Percentiles rank a stretch among this genome's conserved stretches.
Evolutionary conservation across 2,113 vertebrate genomes (phyloP).

Genomic region (Tachysurus fulvidraco): DNA sequence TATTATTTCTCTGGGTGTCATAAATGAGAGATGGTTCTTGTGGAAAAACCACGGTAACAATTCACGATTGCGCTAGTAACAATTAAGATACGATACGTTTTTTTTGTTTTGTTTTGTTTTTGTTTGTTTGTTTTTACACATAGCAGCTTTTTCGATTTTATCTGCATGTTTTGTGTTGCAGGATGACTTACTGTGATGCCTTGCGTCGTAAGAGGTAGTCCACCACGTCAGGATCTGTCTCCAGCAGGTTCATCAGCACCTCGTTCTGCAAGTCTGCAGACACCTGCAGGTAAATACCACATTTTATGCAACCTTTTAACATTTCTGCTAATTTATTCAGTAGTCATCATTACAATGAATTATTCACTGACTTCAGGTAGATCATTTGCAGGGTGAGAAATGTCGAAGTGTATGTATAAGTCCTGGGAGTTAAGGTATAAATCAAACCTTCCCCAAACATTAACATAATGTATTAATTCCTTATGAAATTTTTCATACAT

Average conservation of each 20-base stretch:
- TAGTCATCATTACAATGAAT: not conserved
- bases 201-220: conserved; percentile 93
- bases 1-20: not conserved
- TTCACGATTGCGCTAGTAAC: too few relatives aligned
- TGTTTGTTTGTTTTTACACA: not conserved
- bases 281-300: conserved; percentile 72
- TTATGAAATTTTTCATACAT: not conserved
- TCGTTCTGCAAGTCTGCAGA: conserved; percentile 94
- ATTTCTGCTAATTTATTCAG: not conserved
- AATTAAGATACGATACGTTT: too few relatives aligned
- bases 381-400: not conserved
- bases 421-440: not conserved
- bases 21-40: too few relatives aligned
- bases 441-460: not conserved
- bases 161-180: not conserved
- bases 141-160: not conserved
- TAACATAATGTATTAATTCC: not conserved
- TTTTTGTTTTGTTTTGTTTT: too few relatives aligned
- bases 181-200: conserved; percentile 84
- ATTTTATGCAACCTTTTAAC: not conserved
- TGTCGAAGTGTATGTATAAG: not conserved
- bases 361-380: not conserved
- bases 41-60: not conserved
- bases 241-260: conserved; percentile 88
- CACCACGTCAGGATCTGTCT: conserved; percentile 94